Base-by-base conservation (phyloP, 1,140 invertebrate species). In the Helicoverpa armigera region DNA sequence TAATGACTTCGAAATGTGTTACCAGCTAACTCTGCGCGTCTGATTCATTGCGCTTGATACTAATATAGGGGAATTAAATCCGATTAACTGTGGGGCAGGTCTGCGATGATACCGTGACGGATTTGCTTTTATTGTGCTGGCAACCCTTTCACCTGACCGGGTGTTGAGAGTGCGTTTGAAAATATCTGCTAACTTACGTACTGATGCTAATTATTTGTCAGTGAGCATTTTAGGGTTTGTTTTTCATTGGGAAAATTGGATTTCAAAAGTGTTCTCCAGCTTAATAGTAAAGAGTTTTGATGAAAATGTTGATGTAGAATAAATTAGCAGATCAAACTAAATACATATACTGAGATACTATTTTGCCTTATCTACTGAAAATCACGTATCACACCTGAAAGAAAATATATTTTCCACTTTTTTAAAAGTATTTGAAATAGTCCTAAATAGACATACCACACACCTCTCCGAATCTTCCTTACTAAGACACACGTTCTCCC, bases 11-110 rank as follows among this genome's bases (percentile, higher is more conserved):
- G 35, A 50, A 18, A 43, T 43, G 35, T 43, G 35, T 43, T 43
- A 43, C 35, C 35, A 43, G 35, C 61, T 16, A 23, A 58, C 29
- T 56, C 54, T 43, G 54, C 14, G 7, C 54, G 51, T 48, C 31
- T 75, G 61, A 75, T 56, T 60, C 72, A 65, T 75, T 58, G 29
- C 79, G 61, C 75, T 75, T 51, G 53, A 61, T 65, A 75, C 54
- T 83, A 81, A 83, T 83, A 70, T 76, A 76, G 79, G 84, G 84
- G 81, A 72, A 82, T 85, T 78, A 77, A 83, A 85, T 85, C 79
- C 81, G 84, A 85, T 85, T 85, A 85, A 83, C 75, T 81, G 51
- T 54, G 48, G 61, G 48, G 31, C 23, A n/a, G 18, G 65, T 72
- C 69, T 80, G 16, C 78, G 43, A 12, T 14, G 67, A 73, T 79